phyloP scores from a whole-genome alignment of 37 sponge, comb jelly and placozoan species.

The Hexactinellida sp. region DNA sequence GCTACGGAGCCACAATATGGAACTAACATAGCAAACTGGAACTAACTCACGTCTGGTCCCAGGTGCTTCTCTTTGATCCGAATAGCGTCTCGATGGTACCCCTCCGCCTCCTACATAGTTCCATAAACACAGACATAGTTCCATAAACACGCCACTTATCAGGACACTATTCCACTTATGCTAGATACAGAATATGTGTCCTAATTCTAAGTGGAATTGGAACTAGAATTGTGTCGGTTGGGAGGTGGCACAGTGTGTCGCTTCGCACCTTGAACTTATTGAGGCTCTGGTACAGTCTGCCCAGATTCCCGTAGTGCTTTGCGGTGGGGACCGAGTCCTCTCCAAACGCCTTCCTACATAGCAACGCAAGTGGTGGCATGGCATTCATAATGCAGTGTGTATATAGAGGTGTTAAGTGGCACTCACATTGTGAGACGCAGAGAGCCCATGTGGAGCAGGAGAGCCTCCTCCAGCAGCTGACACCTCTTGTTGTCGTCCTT shows the following conservation, averaged over 20 bases:
- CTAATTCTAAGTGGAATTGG: too few species aligned
- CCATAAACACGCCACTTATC: not conserved
- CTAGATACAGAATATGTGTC: too few species aligned
- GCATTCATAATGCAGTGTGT: not conserved
- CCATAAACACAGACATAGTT: not conserved
- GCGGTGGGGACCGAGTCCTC: constrained; percentile 30
- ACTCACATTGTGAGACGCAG: not conserved
- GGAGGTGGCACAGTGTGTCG: not conserved
- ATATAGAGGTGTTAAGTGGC: not conserved
- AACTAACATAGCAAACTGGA: not conserved
- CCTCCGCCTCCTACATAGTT: constrained; percentile 18
- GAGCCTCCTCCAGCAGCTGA: not conserved
- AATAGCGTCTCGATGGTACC: constrained; percentile 27
- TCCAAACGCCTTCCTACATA: constrained; percentile 22
- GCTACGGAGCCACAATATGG: too few species aligned
- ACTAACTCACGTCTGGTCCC: not conserved
- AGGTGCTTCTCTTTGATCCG: constrained; percentile 21
- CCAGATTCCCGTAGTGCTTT: constrained; percentile 31
- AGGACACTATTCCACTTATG: too few species aligned
- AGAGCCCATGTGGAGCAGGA: not conserved
- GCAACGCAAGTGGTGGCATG: not conserved
- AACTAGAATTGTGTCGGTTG: not conserved
- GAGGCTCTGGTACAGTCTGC: constrained; percentile 29
- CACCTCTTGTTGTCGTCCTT: not conserved
- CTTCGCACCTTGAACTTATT: constrained; percentile 1